These are phyloP conservation scores for Melinopterus prodromus DNA, from an alignment of 2,888 invertebrate genomes.

Conservation along the genomic window DNA sequence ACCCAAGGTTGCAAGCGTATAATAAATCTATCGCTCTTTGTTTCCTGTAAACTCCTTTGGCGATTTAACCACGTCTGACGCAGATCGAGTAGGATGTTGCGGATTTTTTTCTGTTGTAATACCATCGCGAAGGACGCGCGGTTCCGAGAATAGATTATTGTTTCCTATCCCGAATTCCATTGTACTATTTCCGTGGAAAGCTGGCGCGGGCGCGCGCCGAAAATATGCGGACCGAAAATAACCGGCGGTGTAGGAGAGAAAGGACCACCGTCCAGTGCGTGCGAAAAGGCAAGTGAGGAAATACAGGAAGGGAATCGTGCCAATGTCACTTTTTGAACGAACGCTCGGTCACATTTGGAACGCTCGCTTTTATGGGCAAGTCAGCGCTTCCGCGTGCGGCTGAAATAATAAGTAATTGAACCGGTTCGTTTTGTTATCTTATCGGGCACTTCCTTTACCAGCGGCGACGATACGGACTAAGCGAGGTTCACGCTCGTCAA, in stretches of 20 bases:
- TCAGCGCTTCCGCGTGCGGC: constrained; percentile 37
- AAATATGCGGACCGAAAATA: constrained; percentile 10
- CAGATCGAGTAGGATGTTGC: background rate
- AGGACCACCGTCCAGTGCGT: background rate
- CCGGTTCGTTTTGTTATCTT: constrained; percentile 8
- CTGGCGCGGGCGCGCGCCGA: constrained; percentile 9
- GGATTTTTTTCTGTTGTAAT: background rate
- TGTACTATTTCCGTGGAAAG: constrained; percentile 35
- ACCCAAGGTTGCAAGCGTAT: constrained; percentile 42
- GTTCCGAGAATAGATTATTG: constrained; percentile 35
- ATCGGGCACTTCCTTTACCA: background rate
- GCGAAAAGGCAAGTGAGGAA: constrained; percentile 32
- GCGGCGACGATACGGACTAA: background rate
- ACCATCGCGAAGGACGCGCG: constrained; percentile 19
- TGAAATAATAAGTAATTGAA: background rate
- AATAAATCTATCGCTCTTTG: background rate
- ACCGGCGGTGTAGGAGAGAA: constrained; percentile 5
- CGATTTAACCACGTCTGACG: background rate
- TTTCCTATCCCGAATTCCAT: constrained; percentile 36
- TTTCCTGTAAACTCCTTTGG: background rate
- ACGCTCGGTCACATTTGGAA: constrained; percentile 44
- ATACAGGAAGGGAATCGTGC: constrained; percentile 55
- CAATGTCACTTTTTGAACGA: constrained; percentile 49
- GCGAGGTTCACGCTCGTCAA: background rate
- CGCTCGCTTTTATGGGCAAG: background rate